Conservation (phyloP, 1,140 invertebrate species). For the Caenorhabditis brenneri region DNA sequence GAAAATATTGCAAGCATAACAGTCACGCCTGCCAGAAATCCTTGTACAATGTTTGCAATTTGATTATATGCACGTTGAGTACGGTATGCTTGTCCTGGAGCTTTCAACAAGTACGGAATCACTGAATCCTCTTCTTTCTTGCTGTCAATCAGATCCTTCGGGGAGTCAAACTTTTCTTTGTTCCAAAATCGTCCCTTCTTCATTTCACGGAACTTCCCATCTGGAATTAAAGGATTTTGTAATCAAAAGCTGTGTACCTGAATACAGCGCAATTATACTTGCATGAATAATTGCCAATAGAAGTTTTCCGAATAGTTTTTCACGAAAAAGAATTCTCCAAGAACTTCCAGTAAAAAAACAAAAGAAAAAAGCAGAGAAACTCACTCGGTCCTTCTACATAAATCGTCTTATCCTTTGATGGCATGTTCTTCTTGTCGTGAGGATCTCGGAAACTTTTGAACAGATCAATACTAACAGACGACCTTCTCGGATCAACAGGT, state of each 20-base stretch:
- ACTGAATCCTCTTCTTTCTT: conserved; percentile 4
- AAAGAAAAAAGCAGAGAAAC: not conserved
- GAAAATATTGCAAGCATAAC: conserved; percentile 14
- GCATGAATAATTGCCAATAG: too few relatives aligned
- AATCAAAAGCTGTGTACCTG: too few relatives aligned
- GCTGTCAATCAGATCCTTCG: not conserved
- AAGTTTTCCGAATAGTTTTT: too few relatives aligned
- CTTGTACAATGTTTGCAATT: not conserved
- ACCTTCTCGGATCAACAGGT: not conserved
- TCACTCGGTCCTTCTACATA: conserved; percentile 6
- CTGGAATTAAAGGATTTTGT: not conserved
- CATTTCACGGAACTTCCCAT: conserved; percentile 19
- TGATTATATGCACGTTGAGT: not conserved
- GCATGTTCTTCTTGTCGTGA: conserved; percentile 9
- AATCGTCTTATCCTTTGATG: not conserved
- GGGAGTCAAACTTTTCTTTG: not conserved
- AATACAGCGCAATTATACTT: too few relatives aligned
- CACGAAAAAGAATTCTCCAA: too few relatives aligned
- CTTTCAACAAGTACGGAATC: conserved; percentile 5
- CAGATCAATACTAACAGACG: not conserved
- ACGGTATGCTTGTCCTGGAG: not conserved
- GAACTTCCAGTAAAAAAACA: too few relatives aligned
- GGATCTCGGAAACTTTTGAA: conserved; percentile 17
- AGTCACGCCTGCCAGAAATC: not conserved
- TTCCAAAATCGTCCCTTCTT: not conserved